phyloP scores from a whole-genome alignment of 2,113 vertebrate species.

The Patagioenas fasciata region DNA sequence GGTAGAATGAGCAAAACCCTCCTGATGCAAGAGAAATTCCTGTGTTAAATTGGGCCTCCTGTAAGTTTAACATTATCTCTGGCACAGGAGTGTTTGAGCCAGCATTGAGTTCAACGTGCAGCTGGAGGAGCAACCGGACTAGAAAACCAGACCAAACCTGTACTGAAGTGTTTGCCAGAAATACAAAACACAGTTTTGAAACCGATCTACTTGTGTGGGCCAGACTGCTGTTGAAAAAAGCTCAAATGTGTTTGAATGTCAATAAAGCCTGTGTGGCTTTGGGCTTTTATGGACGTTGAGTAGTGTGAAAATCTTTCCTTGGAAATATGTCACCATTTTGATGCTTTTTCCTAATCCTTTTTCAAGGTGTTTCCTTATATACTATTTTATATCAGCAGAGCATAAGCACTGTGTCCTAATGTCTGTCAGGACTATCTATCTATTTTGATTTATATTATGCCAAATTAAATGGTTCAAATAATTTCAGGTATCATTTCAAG shows the following conservation, averaged over 20 bases:
- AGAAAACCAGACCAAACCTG: background rate
- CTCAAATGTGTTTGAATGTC: background rate
- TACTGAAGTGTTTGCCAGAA: background rate
- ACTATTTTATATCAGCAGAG: background rate
- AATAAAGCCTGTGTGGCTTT: background rate
- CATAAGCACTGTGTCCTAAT: background rate
- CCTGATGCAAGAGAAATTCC: background rate
- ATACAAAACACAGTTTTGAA: background rate
- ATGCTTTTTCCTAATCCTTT: background rate
- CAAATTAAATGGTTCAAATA: background rate
- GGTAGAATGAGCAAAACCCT: background rate
- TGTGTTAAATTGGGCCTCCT: background rate
- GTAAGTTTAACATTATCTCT: fast-evolving
- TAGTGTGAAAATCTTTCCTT: background rate
- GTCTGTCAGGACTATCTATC: background rate
- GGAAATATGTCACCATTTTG: background rate
- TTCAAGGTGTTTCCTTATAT: background rate
- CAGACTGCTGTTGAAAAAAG: background rate
- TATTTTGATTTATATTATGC: background rate
- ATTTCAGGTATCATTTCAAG: background rate
- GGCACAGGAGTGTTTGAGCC: background rate
- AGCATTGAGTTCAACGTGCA: background rate
- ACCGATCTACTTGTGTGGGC: background rate
- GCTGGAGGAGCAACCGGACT: background rate
- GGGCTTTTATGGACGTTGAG: background rate